Conservation (phyloP, 2,797 vertebrate species). For the Darevskia nairensis region DNA sequence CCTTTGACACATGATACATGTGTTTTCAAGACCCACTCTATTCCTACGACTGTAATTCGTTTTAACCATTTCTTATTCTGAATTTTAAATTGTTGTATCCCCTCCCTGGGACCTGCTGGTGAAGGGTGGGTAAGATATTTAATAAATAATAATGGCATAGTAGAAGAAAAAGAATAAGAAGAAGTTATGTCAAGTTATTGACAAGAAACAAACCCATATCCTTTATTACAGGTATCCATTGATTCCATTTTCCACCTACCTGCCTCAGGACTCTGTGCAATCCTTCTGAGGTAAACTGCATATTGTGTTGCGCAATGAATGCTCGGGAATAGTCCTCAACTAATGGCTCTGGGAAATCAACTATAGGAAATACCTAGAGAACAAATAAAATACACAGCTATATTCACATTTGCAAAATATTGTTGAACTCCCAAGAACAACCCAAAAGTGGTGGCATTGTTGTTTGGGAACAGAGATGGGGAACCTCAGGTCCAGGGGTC, state of each 20-base stretch:
- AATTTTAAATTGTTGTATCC: too few species aligned
- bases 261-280: slow-evolving; percentile 28
- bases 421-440: neutral
- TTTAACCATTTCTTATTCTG: too few species aligned
- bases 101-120: too few species aligned
- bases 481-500: too few species aligned
- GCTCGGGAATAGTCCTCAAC: slow-evolving; percentile 16
- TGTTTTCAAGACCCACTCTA: too few species aligned
- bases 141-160: too few species aligned
- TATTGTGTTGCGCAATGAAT: slow-evolving; percentile 29
- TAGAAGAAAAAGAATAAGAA: too few species aligned
- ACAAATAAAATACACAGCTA: neutral
- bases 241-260: slow-evolving; percentile 2
- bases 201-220: neutral
- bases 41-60: too few species aligned
- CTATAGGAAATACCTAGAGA: slow-evolving; percentile 36
- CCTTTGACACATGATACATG: too few species aligned
- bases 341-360: slow-evolving; percentile 11
- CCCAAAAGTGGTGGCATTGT: neutral
- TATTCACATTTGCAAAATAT: neutral
- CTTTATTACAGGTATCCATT: neutral
- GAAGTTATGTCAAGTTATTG: too few species aligned
- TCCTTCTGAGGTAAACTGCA: slow-evolving; percentile 2
- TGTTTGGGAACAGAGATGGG: neutral
- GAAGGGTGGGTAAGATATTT: too few species aligned